phyloP scores from a whole-genome alignment of 2,888 invertebrate species.

The Platynereis dumerilii region DNA sequence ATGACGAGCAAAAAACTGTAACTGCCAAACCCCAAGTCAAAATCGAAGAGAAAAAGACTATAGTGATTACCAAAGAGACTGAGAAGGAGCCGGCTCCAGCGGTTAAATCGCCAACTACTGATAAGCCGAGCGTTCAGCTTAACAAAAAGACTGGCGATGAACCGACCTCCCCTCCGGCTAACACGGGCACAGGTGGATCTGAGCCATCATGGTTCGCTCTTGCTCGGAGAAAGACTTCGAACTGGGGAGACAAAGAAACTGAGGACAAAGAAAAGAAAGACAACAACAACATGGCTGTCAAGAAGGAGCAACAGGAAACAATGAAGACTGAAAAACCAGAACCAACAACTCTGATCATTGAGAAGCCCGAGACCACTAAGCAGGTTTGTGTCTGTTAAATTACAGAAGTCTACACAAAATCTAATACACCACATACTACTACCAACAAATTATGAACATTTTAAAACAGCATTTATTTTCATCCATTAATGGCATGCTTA shows the following conservation, averaged over 20 bases:
- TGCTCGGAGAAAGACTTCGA: slow-evolving; percentile 32
- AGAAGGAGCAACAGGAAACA: slow-evolving; percentile 26
- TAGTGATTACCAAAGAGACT: neutral
- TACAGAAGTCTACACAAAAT: no score
- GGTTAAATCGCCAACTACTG: no score
- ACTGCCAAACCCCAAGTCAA: neutral
- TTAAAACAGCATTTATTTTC: no score
- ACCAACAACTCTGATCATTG: neutral
- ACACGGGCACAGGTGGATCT: slow-evolving; percentile 7
- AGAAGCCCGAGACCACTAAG: neutral
- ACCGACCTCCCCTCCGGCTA: no score
- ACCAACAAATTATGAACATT: no score
- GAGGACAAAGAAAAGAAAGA: slow-evolving; percentile 33
- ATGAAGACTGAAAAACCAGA: neutral
- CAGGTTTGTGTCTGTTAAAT: no score
- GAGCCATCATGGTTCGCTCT: slow-evolving; percentile 41
- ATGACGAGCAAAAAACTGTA: slow-evolving; percentile 11
- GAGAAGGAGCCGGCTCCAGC: no score
- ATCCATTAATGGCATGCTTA: no score
- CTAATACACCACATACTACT: no score
- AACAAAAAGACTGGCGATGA: no score
- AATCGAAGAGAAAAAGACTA: neutral
- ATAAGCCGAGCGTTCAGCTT: no score
- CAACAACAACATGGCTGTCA: slow-evolving; percentile 32
- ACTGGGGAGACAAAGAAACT: slow-evolving; percentile 30